phyloP scores from a whole-genome alignment of 2,113 vertebrate genomes.

The Siniperca chuatsi region DNA sequence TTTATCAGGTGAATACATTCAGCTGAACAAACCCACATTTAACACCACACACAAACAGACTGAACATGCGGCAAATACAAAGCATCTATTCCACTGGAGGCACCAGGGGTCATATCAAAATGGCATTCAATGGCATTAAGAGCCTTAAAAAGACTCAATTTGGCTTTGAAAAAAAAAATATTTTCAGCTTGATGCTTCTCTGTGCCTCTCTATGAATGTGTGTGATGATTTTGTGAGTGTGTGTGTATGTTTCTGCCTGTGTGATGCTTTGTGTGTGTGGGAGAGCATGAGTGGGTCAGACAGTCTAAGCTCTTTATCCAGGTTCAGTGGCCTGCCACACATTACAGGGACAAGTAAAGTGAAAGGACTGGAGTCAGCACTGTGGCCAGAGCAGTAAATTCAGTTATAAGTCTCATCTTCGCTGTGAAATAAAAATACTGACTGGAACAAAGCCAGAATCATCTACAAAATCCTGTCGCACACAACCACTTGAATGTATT shows the following conservation, averaged over 20 bases:
- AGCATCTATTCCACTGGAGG: slow-evolving; percentile 49
- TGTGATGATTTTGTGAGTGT: slow-evolving; percentile 10
- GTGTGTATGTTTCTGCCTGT: not conserved
- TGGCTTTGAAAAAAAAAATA: slow-evolving; percentile 62
- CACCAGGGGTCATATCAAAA: slow-evolving; percentile 59
- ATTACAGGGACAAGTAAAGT: slow-evolving; percentile 69
- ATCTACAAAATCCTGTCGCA: slow-evolving; percentile 51
- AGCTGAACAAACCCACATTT: slow-evolving; percentile 48
- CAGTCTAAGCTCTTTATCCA: slow-evolving; percentile 85
- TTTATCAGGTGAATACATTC: slow-evolving; percentile 42
- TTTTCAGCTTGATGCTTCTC: slow-evolving; percentile 59
- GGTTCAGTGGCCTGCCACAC: slow-evolving; percentile 72
- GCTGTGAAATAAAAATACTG: slow-evolving; percentile 62
- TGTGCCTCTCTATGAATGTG: slow-evolving; percentile 40
- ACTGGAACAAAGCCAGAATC: slow-evolving; percentile 61
- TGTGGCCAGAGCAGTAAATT: slow-evolving; percentile 62
- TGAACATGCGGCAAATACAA: slow-evolving; percentile 43
- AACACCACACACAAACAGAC: slow-evolving; percentile 50
- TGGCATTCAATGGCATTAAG: slow-evolving; percentile 55
- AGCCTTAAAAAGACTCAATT: slow-evolving; percentile 74
- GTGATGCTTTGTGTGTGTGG: slow-evolving; percentile 35
- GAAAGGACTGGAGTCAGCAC: slow-evolving; percentile 79
- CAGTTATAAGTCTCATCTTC: slow-evolving; percentile 65
- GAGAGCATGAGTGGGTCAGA: slow-evolving; percentile 82
- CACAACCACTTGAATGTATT: slow-evolving; percentile 47